Conservation (phyloP, 2,888 invertebrate genomes). For the Pristionchus exspectatus region DNA sequence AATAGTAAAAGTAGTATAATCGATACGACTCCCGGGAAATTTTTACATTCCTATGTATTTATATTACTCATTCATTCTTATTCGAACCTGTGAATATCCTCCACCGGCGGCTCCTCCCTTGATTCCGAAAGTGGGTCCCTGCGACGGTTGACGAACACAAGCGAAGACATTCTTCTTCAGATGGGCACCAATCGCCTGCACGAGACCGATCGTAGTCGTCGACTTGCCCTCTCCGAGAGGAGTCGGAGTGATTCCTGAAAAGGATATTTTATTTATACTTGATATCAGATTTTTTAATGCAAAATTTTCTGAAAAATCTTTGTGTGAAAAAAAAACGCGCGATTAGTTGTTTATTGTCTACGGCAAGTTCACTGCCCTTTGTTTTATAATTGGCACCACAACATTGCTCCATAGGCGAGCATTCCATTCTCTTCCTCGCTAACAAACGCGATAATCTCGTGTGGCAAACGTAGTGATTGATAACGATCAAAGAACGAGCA, state of each 20-base stretch:
- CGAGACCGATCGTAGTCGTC: constrained; percentile 91
- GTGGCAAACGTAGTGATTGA: neutral
- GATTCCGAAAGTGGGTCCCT: constrained; percentile 98
- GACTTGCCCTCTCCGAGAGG: constrained; percentile 99
- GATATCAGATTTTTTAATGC: no score
- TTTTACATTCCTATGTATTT: no score
- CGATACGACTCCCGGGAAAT: neutral
- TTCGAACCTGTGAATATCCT: constrained; percentile 87
- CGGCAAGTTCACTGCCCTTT: neutral
- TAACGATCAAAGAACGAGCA: constrained; percentile 19
- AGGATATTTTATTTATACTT: neutral
- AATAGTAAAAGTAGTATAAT: no score
- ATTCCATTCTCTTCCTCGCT: neutral
- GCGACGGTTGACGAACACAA: constrained; percentile 95
- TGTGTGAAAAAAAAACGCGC: no score
- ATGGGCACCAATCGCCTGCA: constrained; percentile 92
- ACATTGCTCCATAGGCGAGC: neutral
- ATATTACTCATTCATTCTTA: neutral
- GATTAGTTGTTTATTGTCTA: neutral
- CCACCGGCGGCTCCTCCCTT: constrained; percentile 98
- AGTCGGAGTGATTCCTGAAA: constrained; percentile 92
- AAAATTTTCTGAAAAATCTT: no score
- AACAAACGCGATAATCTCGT: neutral
- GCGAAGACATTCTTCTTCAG: constrained; percentile 89
- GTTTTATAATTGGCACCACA: neutral